These are phyloP conservation scores for Rhopalosiphum nymphaeae DNA, from an alignment of 2,888 invertebrate genomes.

Conservation along the genomic window DNA sequence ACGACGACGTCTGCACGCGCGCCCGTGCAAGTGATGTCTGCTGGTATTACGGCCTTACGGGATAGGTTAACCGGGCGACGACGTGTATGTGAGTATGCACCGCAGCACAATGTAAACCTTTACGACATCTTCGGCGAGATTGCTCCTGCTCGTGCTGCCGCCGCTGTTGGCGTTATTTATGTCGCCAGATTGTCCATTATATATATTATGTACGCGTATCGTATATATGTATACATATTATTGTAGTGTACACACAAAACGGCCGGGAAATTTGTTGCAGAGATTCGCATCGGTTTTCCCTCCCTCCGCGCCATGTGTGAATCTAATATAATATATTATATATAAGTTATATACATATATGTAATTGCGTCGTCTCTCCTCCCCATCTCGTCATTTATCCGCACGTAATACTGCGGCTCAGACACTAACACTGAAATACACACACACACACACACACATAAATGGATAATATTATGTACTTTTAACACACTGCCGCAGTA, in stretches of 20 bases:
- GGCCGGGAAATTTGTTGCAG: conserved; percentile 47
- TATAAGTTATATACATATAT: neutral
- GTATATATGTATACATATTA: neutral
- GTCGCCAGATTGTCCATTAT: conserved; percentile 51
- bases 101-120: neutral
- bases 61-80: conserved; percentile 10
- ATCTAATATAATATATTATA: neutral
- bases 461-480: neutral
- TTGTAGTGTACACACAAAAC: neutral
- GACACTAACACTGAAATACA: neutral
- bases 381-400: neutral
- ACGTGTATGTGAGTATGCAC: neutral
- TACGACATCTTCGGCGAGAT: conserved; percentile 3
- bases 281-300: conserved; percentile 46
- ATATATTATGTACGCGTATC: neutral
- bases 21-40: neutral
- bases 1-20: conserved; percentile 26
- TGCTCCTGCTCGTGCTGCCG: conserved; percentile 8
- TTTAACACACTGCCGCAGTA: neutral
- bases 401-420: neutral
- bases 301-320: neutral
- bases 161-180: conserved; percentile 39
- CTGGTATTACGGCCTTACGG: neutral
- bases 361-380: neutral
- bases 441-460: neutral